Percentiles rank a stretch among this genome's conserved stretches.
phyloP scores from a whole-genome alignment of 2,888 invertebrate species.

The Dolomedes plantarius region DNA sequence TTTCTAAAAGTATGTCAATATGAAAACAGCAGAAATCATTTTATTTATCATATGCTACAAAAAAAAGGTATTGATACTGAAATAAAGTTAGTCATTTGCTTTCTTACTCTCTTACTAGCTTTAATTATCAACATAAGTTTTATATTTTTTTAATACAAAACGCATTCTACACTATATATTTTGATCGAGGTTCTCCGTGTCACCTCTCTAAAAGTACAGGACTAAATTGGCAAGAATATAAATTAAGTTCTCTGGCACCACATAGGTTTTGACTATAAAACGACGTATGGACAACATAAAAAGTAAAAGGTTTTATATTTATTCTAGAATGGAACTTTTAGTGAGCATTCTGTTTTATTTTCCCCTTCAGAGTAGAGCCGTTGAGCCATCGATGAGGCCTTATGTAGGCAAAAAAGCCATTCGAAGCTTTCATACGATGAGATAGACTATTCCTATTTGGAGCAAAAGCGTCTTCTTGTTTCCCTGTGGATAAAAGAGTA shows the following conservation, averaged over 20 bases:
- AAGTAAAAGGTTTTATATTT: conserved; percentile 60
- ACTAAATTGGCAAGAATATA: conserved; percentile 25
- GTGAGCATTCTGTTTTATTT: conserved; percentile 55
- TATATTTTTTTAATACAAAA: too few relatives aligned
- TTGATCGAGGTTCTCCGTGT: too few relatives aligned
- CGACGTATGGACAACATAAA: conserved; percentile 51
- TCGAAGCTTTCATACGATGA: conserved; percentile 29
- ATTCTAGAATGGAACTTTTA: conserved; percentile 44
- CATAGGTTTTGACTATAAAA: conserved; percentile 39
- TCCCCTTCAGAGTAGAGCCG: conserved; percentile 42
- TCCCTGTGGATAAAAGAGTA: conserved; percentile 27
- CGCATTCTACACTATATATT: too few relatives aligned
- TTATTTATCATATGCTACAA: too few relatives aligned
- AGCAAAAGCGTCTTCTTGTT: conserved; percentile 34
- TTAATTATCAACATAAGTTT: too few relatives aligned
- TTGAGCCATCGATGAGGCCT: conserved; percentile 29
- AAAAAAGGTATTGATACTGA: too few relatives aligned
- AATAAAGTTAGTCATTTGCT: too few relatives aligned
- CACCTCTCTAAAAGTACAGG: neutral
- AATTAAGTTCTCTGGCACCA: conserved; percentile 24
- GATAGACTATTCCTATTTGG: conserved; percentile 31
- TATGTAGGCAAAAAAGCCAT: conserved; percentile 47
- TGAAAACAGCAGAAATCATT: too few relatives aligned
- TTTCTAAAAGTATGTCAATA: too few relatives aligned
- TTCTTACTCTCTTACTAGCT: too few relatives aligned